These are phyloP conservation scores for Ptychochromis oligacanthus DNA, from an alignment of 2,113 vertebrate genomes.

Conservation along the genomic window DNA sequence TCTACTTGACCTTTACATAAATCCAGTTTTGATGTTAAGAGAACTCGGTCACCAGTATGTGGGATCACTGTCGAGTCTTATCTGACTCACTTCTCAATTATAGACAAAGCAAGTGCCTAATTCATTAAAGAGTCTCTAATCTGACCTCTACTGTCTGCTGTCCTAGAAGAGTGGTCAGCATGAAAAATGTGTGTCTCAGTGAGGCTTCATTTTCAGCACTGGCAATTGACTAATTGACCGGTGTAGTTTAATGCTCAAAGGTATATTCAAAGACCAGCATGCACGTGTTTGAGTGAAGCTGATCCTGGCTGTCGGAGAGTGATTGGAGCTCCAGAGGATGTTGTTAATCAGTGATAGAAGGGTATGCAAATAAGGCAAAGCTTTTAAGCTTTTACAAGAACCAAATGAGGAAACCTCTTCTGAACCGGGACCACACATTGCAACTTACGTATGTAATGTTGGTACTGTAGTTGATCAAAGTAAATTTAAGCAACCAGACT, in stretches of 20 bases:
- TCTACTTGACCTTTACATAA: background rate
- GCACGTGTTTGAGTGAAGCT: constrained; percentile 10
- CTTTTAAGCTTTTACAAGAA: constrained; percentile 47
- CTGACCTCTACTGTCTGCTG: background rate
- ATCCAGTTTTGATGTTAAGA: background rate
- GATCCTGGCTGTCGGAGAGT: background rate
- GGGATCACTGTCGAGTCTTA: background rate
- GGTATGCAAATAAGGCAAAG: constrained; percentile 35
- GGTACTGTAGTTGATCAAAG: background rate
- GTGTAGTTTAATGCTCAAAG: background rate
- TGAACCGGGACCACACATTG: background rate
- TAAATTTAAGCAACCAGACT: too few relatives aligned
- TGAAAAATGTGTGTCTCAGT: background rate
- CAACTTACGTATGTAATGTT: background rate
- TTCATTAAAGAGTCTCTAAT: constrained; percentile 4
- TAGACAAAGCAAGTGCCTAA: background rate
- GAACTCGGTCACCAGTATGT: background rate
- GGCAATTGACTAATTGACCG: background rate
- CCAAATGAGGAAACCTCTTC: background rate
- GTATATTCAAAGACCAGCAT: background rate
- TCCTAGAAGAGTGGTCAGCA: background rate
- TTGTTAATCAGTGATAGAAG: constrained; percentile 44
- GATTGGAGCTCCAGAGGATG: constrained; percentile 5
- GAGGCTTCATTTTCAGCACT: background rate
- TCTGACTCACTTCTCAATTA: background rate